phyloP scores from a whole-genome alignment of 2,888 invertebrate species.

The Cordylochernes scorpioides region DNA sequence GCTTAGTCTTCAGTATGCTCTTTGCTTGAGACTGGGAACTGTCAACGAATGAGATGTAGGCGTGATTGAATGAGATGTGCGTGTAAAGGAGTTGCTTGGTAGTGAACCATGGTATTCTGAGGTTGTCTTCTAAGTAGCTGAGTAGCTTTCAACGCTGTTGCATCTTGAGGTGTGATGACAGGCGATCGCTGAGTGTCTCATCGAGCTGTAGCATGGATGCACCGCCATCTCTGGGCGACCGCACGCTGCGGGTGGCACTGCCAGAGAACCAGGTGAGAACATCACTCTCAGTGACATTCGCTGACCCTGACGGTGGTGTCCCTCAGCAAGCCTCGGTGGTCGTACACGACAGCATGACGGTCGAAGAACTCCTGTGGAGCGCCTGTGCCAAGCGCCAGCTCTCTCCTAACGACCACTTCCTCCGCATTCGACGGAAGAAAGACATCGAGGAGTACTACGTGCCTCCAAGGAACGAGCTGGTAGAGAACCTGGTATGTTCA shows the following conservation, averaged over 20 bases:
- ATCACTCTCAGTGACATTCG: neutral
- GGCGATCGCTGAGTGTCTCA: no score
- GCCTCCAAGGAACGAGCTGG: conserved; percentile 72
- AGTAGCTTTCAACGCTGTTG: no score
- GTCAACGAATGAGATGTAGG: no score
- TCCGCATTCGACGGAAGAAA: conserved; percentile 27
- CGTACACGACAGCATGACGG: conserved; percentile 69
- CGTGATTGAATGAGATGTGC: no score
- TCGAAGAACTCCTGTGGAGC: conserved; percentile 74
- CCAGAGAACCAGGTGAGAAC: conserved; percentile 38
- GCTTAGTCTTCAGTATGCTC: no score
- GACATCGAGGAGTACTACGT: conserved; percentile 91
- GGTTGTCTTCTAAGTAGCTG: no score
- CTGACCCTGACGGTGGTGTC: no score
- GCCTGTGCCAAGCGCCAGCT: conserved; percentile 74
- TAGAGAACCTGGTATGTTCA: conserved; percentile 68
- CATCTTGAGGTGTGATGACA: no score
- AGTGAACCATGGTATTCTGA: no score
- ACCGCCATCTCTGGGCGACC: conserved; percentile 26
- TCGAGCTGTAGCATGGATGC: no score
- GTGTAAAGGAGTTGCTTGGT: no score
- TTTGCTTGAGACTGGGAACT: no score
- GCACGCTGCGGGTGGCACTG: conserved; percentile 60
- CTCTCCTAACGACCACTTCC: conserved; percentile 82
- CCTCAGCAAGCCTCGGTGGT: conserved; percentile 8